Base-by-base conservation (phyloP, 92 coral and sea anemone species). In the Epizoanthus fatuus region DNA sequence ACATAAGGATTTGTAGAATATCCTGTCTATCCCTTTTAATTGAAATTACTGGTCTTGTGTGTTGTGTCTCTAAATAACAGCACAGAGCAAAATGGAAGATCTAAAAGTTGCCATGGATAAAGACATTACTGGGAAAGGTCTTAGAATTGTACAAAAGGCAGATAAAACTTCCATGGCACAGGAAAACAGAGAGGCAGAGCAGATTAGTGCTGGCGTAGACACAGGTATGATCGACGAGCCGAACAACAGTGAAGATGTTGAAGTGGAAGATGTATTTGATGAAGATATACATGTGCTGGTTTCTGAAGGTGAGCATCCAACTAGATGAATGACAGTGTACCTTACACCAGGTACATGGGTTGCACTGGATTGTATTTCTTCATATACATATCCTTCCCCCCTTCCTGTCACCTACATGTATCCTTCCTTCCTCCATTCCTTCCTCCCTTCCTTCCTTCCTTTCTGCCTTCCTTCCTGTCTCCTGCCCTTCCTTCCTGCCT, bases 251-350 rank as follows among this genome's bases (percentile, higher is more conserved):
- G 80, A 72, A 60, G 93, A 90, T 40, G 56, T 77, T 15, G 91
- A 90, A 32, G 49, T 86, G 12, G 91, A 83, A 25, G 92, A 84
- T 2, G 52, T 80, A 70, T 81, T 88, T 74, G 96, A 82, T 42
- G 92, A 90, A 45, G 88, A 84, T 64, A 60, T 79, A n/a, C 59
- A 86, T 15, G 15, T 79, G 59, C 88, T 53, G 37, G 78, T 89
- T 84, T 20, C 56, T 51, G 85, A 85, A 64, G 89, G 91, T 87
- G 32, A 29, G 15, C 20, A 47, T 49, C 17, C 45, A 17, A 47
- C 16, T 3, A 29, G 17, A 0, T 47, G 10, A 63, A 63, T 10
- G 25, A 6, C 38, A 19, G 38, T 60, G 20, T 63, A 32, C 68
- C 38, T 13, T 63, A 47, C 53, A 47, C 13, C 10, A 47, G 13